These are phyloP conservation scores for Euura saliciscinereae DNA, from an alignment of 1,140 invertebrate genomes.

Conservation along the genomic window DNA sequence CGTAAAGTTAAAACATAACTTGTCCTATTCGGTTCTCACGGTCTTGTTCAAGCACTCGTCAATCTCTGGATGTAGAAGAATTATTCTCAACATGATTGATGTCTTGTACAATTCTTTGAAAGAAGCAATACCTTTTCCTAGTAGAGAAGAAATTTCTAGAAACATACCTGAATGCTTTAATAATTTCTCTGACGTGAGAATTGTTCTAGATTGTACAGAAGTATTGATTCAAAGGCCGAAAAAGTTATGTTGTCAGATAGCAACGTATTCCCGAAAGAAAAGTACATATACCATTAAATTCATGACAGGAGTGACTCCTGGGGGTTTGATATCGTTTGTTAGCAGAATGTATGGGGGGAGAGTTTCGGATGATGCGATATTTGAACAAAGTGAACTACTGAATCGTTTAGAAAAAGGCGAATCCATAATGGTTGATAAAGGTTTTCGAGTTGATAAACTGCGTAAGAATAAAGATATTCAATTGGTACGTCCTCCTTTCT, in stretches of 20 bases:
- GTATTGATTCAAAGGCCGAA: slow-evolving; percentile 28
- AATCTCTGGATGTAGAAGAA: slow-evolving; percentile 23
- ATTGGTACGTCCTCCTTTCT: slow-evolving; percentile 16
- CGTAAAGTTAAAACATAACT: slow-evolving; percentile 33
- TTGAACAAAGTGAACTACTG: slow-evolving; percentile 11
- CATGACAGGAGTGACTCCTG: slow-evolving; percentile 39
- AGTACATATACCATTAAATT: slow-evolving; percentile 37
- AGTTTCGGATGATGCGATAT: slow-evolving; percentile 36
- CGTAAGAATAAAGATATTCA: slow-evolving; percentile 10
- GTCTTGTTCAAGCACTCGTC: slow-evolving; percentile 26
- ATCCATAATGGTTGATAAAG: slow-evolving; percentile 22
- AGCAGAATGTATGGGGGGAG: slow-evolving; percentile 36
- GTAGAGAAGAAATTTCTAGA: slow-evolving; percentile 23
- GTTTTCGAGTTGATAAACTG: slow-evolving; percentile 25
- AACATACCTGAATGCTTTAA: slow-evolving; percentile 29
- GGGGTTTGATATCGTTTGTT: slow-evolving; percentile 39
- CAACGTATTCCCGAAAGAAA: slow-evolving; percentile 39
- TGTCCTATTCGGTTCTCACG: slow-evolving; percentile 26
- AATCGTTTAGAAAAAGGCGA: slow-evolving; percentile 4
- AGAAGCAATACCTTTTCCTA: slow-evolving; percentile 22
- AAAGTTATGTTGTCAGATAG: slow-evolving; percentile 28
- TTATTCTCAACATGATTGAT: slow-evolving; percentile 24
- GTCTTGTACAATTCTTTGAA: slow-evolving; percentile 24
- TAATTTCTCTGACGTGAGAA: slow-evolving; percentile 23
- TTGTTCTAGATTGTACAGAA: slow-evolving; percentile 38